Evolutionary conservation across 2,113 vertebrate genomes (phyloP), one percentile per base, ranked within the genome.

Genomic region (Podarcis muralis): DNA sequence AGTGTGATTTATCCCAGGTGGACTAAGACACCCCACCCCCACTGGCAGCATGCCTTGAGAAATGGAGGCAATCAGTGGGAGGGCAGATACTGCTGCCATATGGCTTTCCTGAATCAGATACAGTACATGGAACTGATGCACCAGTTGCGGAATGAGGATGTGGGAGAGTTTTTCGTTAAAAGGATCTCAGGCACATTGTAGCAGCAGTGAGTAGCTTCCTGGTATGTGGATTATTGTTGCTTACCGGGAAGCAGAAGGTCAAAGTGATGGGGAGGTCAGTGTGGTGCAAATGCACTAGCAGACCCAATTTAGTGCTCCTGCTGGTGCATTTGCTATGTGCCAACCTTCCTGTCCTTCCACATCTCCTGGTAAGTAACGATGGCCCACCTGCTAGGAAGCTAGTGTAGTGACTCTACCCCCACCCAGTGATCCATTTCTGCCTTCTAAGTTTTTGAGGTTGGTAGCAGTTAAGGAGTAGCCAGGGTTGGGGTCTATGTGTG

Each of bases 401-500:
- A 59, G 57, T 18, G 57, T 59, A 59, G 59, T 16, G 16, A 18
- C 59, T 62, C 18, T 18, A 62, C 59, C 59, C 48, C 59, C 18
- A 62, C 59, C 59, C 18, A 20, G 59, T 18, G 16, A 62, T 15
- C 59, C 59, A 20, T 20, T 62, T 62, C 59, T 62, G 59, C 59
- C 18, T 62, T 62, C 62, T 16, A 43, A 37, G 48, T 25, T 80
- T 80, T 71, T 81, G 43, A 81, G 15, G 1, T 32, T 48, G 9
- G 32, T 59, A 57, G 18, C 16, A 40, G 66, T 71, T 37, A 69
- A 15, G 53, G 48, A 81, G 43, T 27, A 88, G 27, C 30, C 15
- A 22, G 53, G 57, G 62, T 0, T 0, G 22, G 0, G 5, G 2
- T 13, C 23, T 4, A 2, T n/a, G 4, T 90, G 48, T 22, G n/a